Conservation (phyloP, 2,113 vertebrate species). For the Lophotis ruficrista region DNA sequence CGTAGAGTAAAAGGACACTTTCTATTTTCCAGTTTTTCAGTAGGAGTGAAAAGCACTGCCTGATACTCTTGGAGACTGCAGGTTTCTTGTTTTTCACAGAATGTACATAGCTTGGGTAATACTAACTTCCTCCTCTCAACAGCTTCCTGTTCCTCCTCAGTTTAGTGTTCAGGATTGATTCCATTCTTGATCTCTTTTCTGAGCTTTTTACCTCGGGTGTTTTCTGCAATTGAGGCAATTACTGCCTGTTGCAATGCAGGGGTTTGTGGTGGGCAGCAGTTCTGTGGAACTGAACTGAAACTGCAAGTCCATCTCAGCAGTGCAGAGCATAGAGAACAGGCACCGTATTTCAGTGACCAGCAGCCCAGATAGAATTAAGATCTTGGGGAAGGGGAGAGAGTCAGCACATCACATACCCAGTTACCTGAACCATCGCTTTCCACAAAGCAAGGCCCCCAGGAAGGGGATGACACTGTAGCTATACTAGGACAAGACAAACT, state of each 20-base stretch:
- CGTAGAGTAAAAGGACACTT: neutral
- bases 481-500: neutral
- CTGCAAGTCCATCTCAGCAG: neutral
- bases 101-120: neutral
- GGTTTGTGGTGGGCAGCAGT: neutral
- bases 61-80: neutral
- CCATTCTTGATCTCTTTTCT: neutral
- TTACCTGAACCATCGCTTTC: neutral
- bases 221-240: neutral
- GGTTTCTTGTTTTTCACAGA: slow-evolving; percentile 27
- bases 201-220: neutral
- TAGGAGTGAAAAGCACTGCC: slow-evolving; percentile 20
- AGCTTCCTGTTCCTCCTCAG: neutral
- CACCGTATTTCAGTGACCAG: neutral
- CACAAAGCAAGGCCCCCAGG: neutral
- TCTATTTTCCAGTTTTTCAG: slow-evolving; percentile 10
- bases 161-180: neutral
- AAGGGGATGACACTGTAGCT: neutral
- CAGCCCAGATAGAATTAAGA: neutral
- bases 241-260: slow-evolving; percentile 5
- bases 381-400: neutral
- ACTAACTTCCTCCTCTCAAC: neutral
- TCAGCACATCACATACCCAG: neutral
- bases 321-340: neutral
- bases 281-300: neutral